phyloP scores from a whole-genome alignment of 2,113 vertebrate species.

The Eurypyga helias region DNA sequence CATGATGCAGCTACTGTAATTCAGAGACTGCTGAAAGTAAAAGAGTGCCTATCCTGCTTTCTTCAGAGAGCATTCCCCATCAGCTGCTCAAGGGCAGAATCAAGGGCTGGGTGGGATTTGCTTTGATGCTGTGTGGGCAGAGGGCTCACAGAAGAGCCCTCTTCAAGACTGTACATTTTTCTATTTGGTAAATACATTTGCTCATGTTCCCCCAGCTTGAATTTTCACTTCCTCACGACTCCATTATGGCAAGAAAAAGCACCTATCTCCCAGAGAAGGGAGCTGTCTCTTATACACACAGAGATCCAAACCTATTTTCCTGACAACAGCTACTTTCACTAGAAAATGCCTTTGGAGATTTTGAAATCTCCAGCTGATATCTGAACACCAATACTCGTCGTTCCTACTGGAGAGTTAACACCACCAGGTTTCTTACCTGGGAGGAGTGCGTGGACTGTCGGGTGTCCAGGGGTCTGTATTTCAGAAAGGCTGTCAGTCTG shows the following conservation, averaged over 20 bases:
- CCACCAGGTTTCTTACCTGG: not conserved
- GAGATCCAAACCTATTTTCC: not conserved
- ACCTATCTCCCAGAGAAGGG: not conserved
- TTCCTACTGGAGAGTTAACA: not conserved
- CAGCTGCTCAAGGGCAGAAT: not conserved
- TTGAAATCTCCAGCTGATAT: not conserved
- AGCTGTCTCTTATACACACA: not conserved
- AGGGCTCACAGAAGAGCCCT: not conserved
- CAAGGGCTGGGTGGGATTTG: not conserved
- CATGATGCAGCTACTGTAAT: not conserved
- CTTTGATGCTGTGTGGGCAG: not conserved
- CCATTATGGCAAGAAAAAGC: not conserved
- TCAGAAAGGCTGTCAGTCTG: not conserved
- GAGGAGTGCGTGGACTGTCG: not conserved
- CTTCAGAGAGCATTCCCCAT: not conserved
- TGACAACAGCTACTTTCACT: not conserved
- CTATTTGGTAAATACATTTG: not conserved
- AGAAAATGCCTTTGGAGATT: not conserved
- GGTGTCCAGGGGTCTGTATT: not conserved
- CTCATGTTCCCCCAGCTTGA: not conserved
- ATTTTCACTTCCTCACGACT: not conserved
- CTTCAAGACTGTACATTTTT: not conserved
- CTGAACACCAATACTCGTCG: not conserved
- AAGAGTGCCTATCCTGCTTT: not conserved
- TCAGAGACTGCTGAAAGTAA: not conserved